phyloP scores from a whole-genome alignment of 2,113 vertebrate genomes.

The Puma concolor region DNA sequence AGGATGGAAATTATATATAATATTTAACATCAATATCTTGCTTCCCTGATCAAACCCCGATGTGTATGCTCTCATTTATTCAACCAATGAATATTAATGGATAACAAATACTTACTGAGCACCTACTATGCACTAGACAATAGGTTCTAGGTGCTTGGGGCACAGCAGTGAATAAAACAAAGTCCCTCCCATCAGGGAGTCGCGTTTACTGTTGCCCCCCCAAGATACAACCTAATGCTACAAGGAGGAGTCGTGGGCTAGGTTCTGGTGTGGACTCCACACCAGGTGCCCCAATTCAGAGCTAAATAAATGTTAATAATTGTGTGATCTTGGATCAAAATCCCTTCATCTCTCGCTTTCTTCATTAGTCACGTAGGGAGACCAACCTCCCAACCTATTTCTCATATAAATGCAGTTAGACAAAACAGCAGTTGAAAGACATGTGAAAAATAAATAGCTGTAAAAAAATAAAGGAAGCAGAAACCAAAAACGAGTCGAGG shows the following conservation, averaged over 20 bases:
- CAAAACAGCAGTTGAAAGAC: neutral
- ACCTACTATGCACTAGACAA: neutral
- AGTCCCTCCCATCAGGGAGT: neutral
- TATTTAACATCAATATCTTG: neutral
- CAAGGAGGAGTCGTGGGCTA: neutral
- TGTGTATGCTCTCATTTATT: neutral
- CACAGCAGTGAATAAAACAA: neutral
- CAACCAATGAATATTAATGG: neutral
- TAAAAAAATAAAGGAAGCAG: constrained; percentile 11
- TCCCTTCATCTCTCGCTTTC: neutral
- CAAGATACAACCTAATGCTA: neutral
- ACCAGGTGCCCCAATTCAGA: too few relatives aligned
- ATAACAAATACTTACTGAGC: neutral
- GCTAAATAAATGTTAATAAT: neutral
- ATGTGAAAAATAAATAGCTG: neutral
- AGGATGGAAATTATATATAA: neutral
- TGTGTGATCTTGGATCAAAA: neutral
- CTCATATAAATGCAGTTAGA: neutral
- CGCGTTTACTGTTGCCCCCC: neutral
- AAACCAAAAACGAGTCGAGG: neutral
- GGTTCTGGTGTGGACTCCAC: neutral
- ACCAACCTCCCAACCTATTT: neutral
- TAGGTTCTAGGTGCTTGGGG: neutral
- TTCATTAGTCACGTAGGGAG: neutral
- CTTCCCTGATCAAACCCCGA: neutral